phyloP scores from a whole-genome alignment of 2,797 vertebrate species.

The Propithecus deckenii region DNA sequence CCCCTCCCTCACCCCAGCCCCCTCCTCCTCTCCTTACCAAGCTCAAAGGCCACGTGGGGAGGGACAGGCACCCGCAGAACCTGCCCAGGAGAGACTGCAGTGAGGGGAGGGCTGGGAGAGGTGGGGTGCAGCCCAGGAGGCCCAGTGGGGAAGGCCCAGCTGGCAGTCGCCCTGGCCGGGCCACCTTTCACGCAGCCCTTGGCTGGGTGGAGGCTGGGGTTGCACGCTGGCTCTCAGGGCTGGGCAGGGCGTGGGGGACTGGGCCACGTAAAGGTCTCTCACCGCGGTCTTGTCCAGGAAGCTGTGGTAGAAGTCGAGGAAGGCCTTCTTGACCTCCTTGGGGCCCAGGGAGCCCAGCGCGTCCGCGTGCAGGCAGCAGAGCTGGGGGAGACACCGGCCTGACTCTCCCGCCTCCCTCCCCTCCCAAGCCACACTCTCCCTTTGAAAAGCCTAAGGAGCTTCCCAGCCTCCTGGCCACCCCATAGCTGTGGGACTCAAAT shows the following conservation, averaged over 20 bases:
- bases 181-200: neutral
- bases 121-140: neutral
- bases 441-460: neutral
- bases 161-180: neutral
- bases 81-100: constrained; percentile 77
- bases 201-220: neutral
- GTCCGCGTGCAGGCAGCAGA: constrained; percentile 93
- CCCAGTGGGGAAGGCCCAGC: neutral
- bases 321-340: constrained; percentile 94
- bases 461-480: neutral
- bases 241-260: neutral
- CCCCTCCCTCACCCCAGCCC: neutral
- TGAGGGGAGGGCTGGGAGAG: neutral
- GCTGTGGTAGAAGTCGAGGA: constrained; percentile 92
- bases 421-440: neutral
- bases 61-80: constrained; percentile 88
- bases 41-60: constrained; percentile 79
- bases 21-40: constrained; percentile 86
- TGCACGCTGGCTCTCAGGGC: neutral
- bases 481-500: neutral
- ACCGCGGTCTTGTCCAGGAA: constrained; percentile 95
- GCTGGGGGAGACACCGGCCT: constrained; percentile 79
- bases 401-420: neutral
- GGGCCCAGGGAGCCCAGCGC: constrained; percentile 87
- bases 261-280: constrained; percentile 78